Percentiles rank a stretch among this genome's conserved stretches.
These are phyloP conservation scores for Brachylomia viminalis DNA, from an alignment of 2,888 invertebrate species.

Conservation along the genomic window DNA sequence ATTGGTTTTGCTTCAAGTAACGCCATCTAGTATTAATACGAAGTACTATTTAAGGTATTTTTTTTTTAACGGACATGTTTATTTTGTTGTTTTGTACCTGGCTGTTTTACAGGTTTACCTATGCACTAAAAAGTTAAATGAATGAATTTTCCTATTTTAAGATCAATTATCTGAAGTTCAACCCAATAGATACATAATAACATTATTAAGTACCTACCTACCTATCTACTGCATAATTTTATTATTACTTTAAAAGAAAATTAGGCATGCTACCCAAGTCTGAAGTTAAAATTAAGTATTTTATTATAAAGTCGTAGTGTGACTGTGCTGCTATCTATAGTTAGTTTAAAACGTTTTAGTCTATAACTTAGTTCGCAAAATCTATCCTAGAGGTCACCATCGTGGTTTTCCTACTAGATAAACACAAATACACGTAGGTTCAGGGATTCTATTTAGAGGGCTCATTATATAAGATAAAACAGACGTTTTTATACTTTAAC, in stretches of 20 bases:
- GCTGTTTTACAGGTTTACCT: not conserved
- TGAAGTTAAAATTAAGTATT: not conserved
- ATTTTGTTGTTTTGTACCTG: not conserved
- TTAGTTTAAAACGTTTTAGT: too few relatives aligned
- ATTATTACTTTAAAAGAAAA: too few relatives aligned
- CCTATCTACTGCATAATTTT: too few relatives aligned
- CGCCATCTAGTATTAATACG: conserved; percentile 12
- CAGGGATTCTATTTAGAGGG: too few relatives aligned
- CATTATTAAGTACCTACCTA: too few relatives aligned
- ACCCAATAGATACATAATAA: too few relatives aligned
- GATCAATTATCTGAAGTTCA: too few relatives aligned
- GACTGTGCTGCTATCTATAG: not conserved
- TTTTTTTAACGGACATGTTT: not conserved
- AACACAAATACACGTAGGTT: too few relatives aligned
- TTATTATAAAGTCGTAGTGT: not conserved
- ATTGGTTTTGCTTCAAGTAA: not conserved
- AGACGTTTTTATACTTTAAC: too few relatives aligned
- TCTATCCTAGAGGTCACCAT: not conserved
- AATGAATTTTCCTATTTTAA: not conserved
- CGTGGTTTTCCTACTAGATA: too few relatives aligned
- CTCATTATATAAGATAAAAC: too few relatives aligned
- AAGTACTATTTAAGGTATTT: not conserved
- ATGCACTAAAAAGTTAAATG: not conserved
- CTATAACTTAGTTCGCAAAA: not conserved
- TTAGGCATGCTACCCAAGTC: too few relatives aligned